A percentile compares a stretch with the other conserved stretches of the same genome.
Conservation (phyloP, 1,140 invertebrate species). For the Dinothrombium tinctorium region DNA sequence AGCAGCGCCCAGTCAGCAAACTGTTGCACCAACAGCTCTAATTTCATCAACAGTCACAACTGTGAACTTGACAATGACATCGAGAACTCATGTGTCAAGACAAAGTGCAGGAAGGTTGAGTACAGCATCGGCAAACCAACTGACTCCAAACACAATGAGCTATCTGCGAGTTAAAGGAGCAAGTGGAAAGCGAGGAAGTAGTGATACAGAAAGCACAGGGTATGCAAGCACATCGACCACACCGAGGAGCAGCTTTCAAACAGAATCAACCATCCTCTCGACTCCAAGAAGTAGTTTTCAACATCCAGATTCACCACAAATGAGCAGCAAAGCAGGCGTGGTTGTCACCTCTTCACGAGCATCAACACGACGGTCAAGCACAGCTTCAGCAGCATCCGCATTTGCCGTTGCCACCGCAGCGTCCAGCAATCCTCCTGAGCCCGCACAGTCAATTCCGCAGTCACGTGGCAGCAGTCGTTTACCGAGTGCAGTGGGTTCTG, state of each 20-base stretch:
- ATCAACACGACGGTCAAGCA: conserved; percentile 68
- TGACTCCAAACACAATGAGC: too few species aligned
- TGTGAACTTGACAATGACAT: conserved; percentile 7
- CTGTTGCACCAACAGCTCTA: conserved; percentile 7
- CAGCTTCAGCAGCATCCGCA: conserved; percentile 61
- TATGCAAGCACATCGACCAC: conserved; percentile 14
- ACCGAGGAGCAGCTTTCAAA: conserved; percentile 18
- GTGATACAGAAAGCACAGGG: conserved; percentile 14
- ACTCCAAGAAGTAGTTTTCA: conserved; percentile 31
- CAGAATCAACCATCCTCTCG: conserved; percentile 18
- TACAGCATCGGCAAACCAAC: too few species aligned
- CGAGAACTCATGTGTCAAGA: conserved; percentile 4
- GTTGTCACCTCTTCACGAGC: conserved; percentile 77
- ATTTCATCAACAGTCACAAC: conserved; percentile 7
- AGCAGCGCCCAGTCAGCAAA: conserved; percentile 5
- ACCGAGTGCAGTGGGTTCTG: conserved; percentile 21
- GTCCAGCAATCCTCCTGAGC: conserved; percentile 26
- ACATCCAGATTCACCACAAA: conserved; percentile 29
- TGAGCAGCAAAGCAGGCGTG: conserved; percentile 49
- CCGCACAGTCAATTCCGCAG: conserved; percentile 1
- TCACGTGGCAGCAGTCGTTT: conserved; percentile 18
- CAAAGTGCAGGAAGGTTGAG: too few species aligned
- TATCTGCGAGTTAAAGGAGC: conserved; percentile 16
- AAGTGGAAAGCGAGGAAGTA: conserved; percentile 14
- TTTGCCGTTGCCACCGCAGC: conserved; percentile 78